Conservation (phyloP, 2,888 invertebrate genomes). For the Netelia inedita region DNA sequence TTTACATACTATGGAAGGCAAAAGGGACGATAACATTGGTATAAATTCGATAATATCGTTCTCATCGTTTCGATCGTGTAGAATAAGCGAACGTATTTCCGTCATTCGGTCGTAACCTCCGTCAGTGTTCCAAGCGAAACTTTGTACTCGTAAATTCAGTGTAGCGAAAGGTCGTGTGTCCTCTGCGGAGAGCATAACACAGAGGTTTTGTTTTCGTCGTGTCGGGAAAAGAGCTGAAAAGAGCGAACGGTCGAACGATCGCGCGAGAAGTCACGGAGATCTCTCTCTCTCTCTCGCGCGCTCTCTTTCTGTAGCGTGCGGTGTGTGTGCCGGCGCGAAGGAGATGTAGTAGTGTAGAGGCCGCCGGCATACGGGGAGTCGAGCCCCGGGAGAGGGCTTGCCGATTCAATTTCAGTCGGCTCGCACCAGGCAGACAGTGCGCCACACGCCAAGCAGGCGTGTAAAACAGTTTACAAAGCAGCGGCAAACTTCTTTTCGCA, state of each 20-base stretch:
- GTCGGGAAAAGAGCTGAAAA: conserved; percentile 9
- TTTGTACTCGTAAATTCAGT: neutral
- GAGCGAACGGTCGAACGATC: conserved; percentile 40
- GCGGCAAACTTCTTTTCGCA: conserved; percentile 69
- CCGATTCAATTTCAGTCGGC: conserved; percentile 82
- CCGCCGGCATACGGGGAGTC: conserved; percentile 64
- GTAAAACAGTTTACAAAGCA: conserved; percentile 44
- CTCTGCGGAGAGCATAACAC: neutral
- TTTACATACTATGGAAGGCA: too few species aligned
- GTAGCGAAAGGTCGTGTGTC: conserved; percentile 28
- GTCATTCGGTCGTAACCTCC: neutral
- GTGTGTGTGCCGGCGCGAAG: conserved; percentile 16
- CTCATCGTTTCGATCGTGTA: neutral
- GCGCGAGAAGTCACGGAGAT: conserved; percentile 55
- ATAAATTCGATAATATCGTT: too few species aligned
- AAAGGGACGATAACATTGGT: too few species aligned
- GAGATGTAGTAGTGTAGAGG: conserved; percentile 47
- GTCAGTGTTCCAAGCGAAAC: neutral
- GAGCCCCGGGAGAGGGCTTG: conserved; percentile 69
- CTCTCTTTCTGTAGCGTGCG: conserved; percentile 20
- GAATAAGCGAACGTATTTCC: neutral
- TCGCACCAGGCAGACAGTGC: conserved; percentile 80
- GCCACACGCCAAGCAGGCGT: conserved; percentile 65
- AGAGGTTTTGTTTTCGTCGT: conserved; percentile 18
- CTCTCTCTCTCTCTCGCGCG: conserved; percentile 10